Base-by-base conservation (phyloP, 2,797 vertebrate genomes). In the Cephalopachus bancanus region DNA sequence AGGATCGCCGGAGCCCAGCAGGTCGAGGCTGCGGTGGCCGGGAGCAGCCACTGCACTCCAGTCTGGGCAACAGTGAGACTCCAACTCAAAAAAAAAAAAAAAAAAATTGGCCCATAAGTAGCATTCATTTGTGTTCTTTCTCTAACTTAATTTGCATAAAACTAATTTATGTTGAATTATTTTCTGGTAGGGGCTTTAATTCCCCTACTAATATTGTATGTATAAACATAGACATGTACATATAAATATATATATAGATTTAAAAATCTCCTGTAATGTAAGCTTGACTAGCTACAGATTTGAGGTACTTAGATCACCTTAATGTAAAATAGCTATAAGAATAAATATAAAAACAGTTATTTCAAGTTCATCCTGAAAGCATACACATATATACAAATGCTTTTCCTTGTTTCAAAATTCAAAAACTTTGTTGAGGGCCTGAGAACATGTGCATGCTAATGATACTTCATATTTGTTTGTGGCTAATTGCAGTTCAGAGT, bases 361-460 rank as follows among this genome's bases (percentile, higher is more conserved):
- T 93, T 96, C 67, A 88, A 93, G 83, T 6, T 83, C 49, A 53
- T 55, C 30, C 3, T 88, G 62, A 86, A 90, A 79, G 67, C 16
- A 75, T 51, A 67, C 26, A 44, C 22, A 2, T 24, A 17, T 22
- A 76, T 37, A 19, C 24, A 60, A 92, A 84, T 11, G 5, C n/a
- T 93, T 97, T 96, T 71, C n/a, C 93, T 88, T 76, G 37, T 88
- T 94, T 97, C 62, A 19, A 78, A 80, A 83, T 87, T 92, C 55
- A 92, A 57, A 89, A 93, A 62, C 53, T 91, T 93, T 49, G 49
- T 81, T 91, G 89, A 81, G 44, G 87, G 22, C 30, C 75, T 91
- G 60, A 64, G 95, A 75, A 91, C 6, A 22, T 59, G 37, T 0
- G 2, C 15, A 64, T 89, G 87, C 51, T 79, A 85, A 59, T 11